Evolutionary conservation across 2,113 vertebrate genomes (phyloP).

Genomic region (Python bivittatus): DNA sequence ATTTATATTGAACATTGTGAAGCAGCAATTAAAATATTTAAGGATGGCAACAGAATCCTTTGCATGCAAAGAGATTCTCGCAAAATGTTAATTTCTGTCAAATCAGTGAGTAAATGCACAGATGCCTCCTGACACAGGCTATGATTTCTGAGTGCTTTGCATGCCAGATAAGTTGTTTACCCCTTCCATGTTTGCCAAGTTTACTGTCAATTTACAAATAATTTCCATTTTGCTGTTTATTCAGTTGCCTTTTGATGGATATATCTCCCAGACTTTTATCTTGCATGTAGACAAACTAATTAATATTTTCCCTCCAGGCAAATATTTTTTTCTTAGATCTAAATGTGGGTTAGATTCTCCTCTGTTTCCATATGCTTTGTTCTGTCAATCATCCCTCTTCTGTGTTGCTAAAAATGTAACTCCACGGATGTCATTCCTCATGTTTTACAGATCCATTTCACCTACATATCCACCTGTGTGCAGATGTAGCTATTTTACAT

Average conservation of each 20-base stretch:
- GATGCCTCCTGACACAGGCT: constrained; percentile 87
- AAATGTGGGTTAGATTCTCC: constrained; percentile 91
- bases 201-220: constrained; percentile 93
- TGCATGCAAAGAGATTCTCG: constrained; percentile 85
- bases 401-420: constrained; percentile 83
- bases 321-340: constrained; percentile 98
- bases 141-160: constrained; percentile 81
- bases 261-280: constrained; percentile 92
- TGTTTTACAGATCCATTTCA: constrained; percentile 74
- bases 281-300: constrained; percentile 94
- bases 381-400: constrained; percentile 87
- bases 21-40: constrained; percentile 91
- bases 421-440: constrained; percentile 68
- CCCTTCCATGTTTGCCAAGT: constrained; percentile 86
- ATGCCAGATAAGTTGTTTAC: constrained; percentile 84
- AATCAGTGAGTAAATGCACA: constrained; percentile 86
- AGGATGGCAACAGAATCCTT: constrained; percentile 81
- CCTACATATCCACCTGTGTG: constrained; percentile 58
- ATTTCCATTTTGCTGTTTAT: constrained; percentile 93
- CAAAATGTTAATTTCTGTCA: constrained; percentile 90
- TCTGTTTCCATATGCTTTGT: constrained; percentile 90
- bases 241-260: constrained; percentile 90
- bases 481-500: constrained; percentile 45
- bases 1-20: constrained; percentile 76
- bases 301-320: constrained; percentile 96